Percentiles rank a stretch among this genome's conserved stretches.
phyloP scores from a whole-genome alignment of 2,113 vertebrate species.

The Microcebus lehilahytsara region DNA sequence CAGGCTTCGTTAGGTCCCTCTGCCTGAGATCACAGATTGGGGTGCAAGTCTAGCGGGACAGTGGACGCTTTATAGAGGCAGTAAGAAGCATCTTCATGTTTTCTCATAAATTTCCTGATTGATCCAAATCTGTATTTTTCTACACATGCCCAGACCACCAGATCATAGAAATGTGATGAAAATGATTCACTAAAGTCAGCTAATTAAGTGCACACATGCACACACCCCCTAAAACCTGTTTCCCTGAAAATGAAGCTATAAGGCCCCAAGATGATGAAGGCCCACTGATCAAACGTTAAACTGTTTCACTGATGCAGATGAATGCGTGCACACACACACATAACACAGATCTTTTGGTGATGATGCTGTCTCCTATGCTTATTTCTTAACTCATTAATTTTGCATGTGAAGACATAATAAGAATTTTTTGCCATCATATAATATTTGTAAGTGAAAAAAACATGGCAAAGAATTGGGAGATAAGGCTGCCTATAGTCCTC shows the following conservation, averaged over 20 bases:
- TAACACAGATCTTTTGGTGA: neutral
- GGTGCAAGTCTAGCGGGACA: neutral
- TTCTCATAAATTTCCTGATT: neutral
- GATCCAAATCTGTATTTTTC: neutral
- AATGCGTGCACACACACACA: neutral
- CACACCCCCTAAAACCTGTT: neutral
- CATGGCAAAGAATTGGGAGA: neutral
- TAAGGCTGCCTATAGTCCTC: neutral
- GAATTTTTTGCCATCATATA: neutral
- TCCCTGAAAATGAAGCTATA: neutral
- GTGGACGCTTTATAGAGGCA: neutral
- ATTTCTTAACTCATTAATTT: neutral
- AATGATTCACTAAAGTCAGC: neutral
- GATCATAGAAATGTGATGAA: neutral
- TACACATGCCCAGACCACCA: neutral
- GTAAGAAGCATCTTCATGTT: neutral
- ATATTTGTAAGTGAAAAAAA: constrained; percentile 2
- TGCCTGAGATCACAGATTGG: neutral
- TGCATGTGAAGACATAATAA: neutral
- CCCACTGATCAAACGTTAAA: neutral
- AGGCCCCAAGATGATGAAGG: neutral
- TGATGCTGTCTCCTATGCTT: neutral
- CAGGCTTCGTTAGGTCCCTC: neutral
- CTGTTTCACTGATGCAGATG: neutral
- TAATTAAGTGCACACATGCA: neutral